Evolutionary conservation across 2,888 invertebrate genomes (phyloP).

Genomic region (Artemia sp.): DNA sequence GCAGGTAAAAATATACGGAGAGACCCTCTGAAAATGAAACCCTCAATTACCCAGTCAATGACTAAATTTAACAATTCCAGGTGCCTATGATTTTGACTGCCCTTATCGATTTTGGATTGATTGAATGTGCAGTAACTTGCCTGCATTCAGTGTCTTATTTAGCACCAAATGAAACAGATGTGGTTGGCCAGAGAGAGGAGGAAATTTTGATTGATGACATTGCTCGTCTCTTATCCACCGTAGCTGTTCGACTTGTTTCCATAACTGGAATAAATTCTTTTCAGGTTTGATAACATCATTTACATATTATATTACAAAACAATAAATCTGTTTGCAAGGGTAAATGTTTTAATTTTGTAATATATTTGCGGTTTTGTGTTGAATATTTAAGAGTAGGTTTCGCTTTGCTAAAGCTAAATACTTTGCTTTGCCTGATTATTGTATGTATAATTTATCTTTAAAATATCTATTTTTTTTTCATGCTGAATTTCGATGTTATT

Average conservation of each 20-base stretch:
- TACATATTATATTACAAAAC: too few species aligned
- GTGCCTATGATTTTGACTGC: slow-evolving; percentile 31
- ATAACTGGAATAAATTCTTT: slow-evolving; percentile 30
- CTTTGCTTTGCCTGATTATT: too few species aligned
- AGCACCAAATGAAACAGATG: slow-evolving; percentile 25
- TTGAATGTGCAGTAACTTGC: slow-evolving; percentile 33
- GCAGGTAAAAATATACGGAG: too few species aligned
- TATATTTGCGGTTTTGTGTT: too few species aligned
- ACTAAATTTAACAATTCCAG: slow-evolving; percentile 25
- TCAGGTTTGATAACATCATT: not conserved
- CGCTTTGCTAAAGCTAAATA: too few species aligned
- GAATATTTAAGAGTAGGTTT: too few species aligned
- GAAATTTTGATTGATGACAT: slow-evolving; percentile 29
- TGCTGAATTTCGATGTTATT: too few species aligned
- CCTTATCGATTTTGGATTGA: slow-evolving; percentile 35
- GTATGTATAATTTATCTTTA: too few species aligned
- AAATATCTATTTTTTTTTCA: too few species aligned
- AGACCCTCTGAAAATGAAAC: not conserved
- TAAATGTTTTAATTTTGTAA: too few species aligned
- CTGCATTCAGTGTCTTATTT: slow-evolving; percentile 20
- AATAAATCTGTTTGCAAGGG: too few species aligned
- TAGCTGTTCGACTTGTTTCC: slow-evolving; percentile 33
- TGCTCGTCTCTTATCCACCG: slow-evolving; percentile 31
- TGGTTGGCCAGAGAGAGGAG: slow-evolving; percentile 26
- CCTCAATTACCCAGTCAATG: not conserved